Evolutionary conservation across 2,888 invertebrate species (phyloP), one percentile per base, ranked within the genome.

Genomic region (Polietes domitor): DNA sequence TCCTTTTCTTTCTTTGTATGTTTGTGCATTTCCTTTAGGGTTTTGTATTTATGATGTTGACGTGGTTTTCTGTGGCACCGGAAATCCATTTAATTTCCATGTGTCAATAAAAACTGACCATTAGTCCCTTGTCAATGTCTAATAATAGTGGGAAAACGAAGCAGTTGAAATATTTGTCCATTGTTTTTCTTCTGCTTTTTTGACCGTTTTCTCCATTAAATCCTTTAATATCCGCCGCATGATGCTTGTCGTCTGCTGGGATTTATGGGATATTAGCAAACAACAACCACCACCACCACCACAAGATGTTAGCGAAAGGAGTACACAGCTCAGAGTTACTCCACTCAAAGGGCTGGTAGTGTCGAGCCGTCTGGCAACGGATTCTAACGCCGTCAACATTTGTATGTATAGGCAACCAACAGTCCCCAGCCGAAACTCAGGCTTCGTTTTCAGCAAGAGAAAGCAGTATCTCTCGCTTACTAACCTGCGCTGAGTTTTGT

Each of bases 81-180:
- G 58, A 76, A 65, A 15, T 37, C 50, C 68, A 43, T 70, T 65
- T 61, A 19, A 73, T 73, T 73, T 77, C 63, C 53, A 71, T 50
- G 43, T 80, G 80, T 80, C 83, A 80, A 80, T 80, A 74, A 61
- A 26, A 68, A 72, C 63, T 80, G 71, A 58, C 75, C 75, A 76
- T 84, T 50, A 80, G 9, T 47, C 77, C 75, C 78, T 70, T 80
- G 83, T 78, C 80, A 78, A 74, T 75, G 77, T 71, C 63, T 28
- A 24, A 70, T 58, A 55, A 80, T 63, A 77, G 73, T 17, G 32
- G 12, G 15, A 26, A 15, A 26, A 28, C 32, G 70, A 79, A 68
- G 65, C 68, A 63, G n/a, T n/a, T 76, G 50, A 73, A 79, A 79
- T 53, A 53, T 72, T 78, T 21, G 32, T 9, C 32, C 4, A 32